Evolutionary conservation across 2,888 invertebrate species (phyloP).

Genomic region (Oligia strigilis): DNA sequence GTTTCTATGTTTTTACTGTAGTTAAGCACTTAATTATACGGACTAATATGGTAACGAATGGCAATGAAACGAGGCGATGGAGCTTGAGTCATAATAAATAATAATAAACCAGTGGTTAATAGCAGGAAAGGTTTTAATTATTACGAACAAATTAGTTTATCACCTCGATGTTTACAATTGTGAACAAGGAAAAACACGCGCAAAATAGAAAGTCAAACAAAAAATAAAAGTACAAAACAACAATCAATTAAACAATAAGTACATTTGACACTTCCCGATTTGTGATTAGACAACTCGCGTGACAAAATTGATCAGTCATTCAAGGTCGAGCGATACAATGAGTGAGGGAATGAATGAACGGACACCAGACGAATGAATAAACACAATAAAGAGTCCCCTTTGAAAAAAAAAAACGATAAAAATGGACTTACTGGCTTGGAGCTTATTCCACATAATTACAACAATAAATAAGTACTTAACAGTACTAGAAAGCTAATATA

Average conservation of each 20-base stretch:
- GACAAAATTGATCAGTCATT: slow-evolving; percentile 40
- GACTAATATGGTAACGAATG: slow-evolving; percentile 3
- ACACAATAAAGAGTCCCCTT: slow-evolving; percentile 40
- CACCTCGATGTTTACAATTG: slow-evolving; percentile 8
- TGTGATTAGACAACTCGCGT: slow-evolving; percentile 50
- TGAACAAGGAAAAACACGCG: slow-evolving; percentile 26
- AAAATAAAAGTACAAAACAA: slow-evolving; percentile 28
- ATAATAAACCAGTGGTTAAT: slow-evolving; percentile 7
- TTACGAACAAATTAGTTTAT: slow-evolving; percentile 28
- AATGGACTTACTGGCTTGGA: slow-evolving; percentile 75
- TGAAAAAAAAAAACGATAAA: slow-evolving; percentile 46
- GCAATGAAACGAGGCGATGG: slow-evolving; percentile 27
- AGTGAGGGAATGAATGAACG: slow-evolving; percentile 43
- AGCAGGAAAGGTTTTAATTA: slow-evolving; percentile 41
- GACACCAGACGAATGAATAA: slow-evolving; percentile 39
- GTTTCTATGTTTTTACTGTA: slow-evolving; percentile 8
- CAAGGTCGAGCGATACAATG: slow-evolving; percentile 50
- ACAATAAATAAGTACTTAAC: slow-evolving; percentile 30
- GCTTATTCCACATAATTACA: slow-evolving; percentile 73
- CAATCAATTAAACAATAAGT: slow-evolving; percentile 31
- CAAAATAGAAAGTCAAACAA: slow-evolving; percentile 47
- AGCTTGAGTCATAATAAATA: slow-evolving; percentile 24
- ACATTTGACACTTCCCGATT: slow-evolving; percentile 47
- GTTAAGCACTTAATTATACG: background rate
- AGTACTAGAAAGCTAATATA: slow-evolving; percentile 37